These are phyloP conservation scores for Pelodiscus sinensis DNA, from an alignment of 2,113 vertebrate genomes.

Conservation along the genomic window DNA sequence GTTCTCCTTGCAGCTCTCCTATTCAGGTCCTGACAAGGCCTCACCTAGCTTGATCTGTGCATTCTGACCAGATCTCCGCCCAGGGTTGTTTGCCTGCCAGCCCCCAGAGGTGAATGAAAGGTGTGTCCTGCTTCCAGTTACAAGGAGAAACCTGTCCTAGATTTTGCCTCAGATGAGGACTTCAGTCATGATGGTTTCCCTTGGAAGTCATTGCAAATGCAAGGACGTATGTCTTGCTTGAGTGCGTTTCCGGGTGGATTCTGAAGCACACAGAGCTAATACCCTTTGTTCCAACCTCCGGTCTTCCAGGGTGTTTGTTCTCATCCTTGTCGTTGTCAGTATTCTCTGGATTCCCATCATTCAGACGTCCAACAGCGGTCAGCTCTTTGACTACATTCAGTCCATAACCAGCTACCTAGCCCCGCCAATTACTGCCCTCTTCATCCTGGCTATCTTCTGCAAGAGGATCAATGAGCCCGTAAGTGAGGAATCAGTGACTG, in stretches of 20 bases:
- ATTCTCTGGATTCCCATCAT: slow-evolving; percentile 95
- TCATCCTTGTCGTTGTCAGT: slow-evolving; percentile 88
- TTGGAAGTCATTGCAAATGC: background rate
- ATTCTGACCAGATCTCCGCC: background rate
- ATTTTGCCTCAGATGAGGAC: background rate
- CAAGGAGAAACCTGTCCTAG: background rate
- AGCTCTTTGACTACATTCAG: slow-evolving; percentile 95
- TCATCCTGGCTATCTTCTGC: slow-evolving; percentile 94
- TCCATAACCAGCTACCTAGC: slow-evolving; percentile 92
- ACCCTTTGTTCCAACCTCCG: background rate
- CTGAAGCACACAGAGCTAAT: background rate
- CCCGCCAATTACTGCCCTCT: slow-evolving; percentile 92
- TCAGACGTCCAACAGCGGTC: slow-evolving; percentile 92
- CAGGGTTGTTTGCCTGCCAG: background rate
- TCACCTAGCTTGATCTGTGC: background rate
- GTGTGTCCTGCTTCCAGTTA: background rate
- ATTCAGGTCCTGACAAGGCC: background rate
- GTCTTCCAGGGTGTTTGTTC: slow-evolving; percentile 86
- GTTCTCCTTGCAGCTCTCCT: background rate
- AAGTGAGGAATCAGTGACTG: slow-evolving; percentile 59
- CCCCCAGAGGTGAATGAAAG: background rate
- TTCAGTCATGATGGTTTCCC: background rate
- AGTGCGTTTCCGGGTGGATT: background rate
- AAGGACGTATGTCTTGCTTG: background rate
- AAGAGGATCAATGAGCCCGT: slow-evolving; percentile 91